Evolutionary conservation across 64 coral and sea anemone genomes (phyloP).

Genomic region (Catalaphyllia jardinei): DNA sequence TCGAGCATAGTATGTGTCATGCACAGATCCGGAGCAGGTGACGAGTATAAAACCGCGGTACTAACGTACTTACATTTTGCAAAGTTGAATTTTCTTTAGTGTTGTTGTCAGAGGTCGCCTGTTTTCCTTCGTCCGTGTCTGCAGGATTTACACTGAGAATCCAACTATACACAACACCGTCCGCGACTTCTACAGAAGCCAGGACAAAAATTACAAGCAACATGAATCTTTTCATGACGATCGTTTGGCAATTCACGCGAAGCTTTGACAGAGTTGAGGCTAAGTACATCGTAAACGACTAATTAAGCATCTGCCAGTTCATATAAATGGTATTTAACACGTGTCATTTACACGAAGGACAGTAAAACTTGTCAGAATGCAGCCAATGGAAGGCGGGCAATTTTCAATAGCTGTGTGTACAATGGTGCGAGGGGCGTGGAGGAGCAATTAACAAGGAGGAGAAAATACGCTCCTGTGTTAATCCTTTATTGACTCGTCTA

Average conservation of each 20-base stretch:
- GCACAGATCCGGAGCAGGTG: neutral
- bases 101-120: slow-evolving; percentile 16
- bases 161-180: slow-evolving; percentile 68
- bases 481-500: slow-evolving; percentile 71
- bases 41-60: neutral
- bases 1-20: neutral
- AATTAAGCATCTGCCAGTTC: slow-evolving; percentile 44
- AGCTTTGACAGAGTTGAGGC: slow-evolving; percentile 31
- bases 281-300: slow-evolving; percentile 54
- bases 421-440: slow-evolving; percentile 75
- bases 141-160: slow-evolving; percentile 52
- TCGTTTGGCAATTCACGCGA: neutral
- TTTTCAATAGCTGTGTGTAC: slow-evolving; percentile 56
- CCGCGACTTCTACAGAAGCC: slow-evolving; percentile 36
- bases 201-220: slow-evolving; percentile 50
- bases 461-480: slow-evolving; percentile 64
- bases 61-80: neutral
- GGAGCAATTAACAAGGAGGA: slow-evolving; percentile 86
- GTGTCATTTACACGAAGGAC: slow-evolving; percentile 60
- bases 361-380: slow-evolving; percentile 47
- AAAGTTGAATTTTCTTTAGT: slow-evolving; percentile 43
- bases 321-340: slow-evolving; percentile 71
- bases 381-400: slow-evolving; percentile 55
- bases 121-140: slow-evolving; percentile 28
- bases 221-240: slow-evolving; percentile 36